Evolutionary conservation across 2,888 invertebrate species (phyloP).

Genomic region (Deroplatys truncata): DNA sequence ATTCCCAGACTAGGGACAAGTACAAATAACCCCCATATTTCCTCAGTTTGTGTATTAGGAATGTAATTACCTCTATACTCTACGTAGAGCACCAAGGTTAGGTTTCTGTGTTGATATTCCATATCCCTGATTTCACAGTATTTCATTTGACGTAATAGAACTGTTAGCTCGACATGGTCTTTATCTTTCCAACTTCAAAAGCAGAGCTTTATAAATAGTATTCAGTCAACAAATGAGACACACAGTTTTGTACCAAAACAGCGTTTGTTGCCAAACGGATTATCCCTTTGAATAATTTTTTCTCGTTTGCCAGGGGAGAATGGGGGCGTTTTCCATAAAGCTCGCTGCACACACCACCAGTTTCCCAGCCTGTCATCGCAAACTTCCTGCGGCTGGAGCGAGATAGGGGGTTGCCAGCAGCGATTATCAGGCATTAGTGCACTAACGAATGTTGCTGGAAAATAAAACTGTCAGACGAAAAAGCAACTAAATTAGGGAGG

Average conservation of each 20-base stretch:
- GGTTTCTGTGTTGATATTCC: no score
- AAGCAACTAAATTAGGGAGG: background rate
- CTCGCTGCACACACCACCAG: no score
- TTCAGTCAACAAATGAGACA: background rate
- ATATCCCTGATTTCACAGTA: no score
- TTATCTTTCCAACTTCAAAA: no score
- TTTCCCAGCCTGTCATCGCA: background rate
- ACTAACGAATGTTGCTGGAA: background rate
- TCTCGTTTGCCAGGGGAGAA: background rate
- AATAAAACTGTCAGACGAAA: background rate
- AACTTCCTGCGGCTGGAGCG: background rate
- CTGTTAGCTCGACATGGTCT: no score
- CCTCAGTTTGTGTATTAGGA: no score
- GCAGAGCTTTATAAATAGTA: no score
- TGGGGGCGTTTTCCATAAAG: background rate
- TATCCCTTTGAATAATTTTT: background rate
- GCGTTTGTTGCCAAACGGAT: background rate
- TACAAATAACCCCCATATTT: no score
- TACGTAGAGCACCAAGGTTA: no score
- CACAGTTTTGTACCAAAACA: background rate
- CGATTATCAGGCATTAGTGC: background rate
- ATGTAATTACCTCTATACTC: no score
- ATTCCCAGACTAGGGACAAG: no score
- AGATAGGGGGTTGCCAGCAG: background rate
- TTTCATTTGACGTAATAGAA: no score